Conservation (phyloP, 2,797 vertebrate species). For the Gallinago nigripennis region DNA sequence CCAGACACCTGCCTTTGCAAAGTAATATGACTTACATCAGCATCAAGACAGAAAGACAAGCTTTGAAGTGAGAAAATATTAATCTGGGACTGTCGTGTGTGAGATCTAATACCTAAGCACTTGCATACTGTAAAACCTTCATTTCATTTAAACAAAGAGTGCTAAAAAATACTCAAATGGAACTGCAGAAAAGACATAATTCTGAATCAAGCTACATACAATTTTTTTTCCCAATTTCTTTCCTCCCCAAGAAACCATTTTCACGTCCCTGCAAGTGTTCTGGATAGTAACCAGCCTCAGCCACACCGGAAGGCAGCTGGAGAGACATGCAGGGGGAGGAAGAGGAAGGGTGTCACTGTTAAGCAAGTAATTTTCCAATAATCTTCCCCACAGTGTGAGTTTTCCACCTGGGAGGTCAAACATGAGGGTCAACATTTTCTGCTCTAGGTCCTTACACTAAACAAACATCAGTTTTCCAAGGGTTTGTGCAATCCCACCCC, state of each 20-base stretch:
- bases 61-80: slow-evolving; percentile 65
- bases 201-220: background rate
- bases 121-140: slow-evolving; percentile 36
- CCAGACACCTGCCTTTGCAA: slow-evolving; percentile 30
- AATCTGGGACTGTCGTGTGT: slow-evolving; percentile 40
- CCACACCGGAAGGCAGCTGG: background rate
- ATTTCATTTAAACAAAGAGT: slow-evolving; percentile 41
- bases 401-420: slow-evolving; percentile 34
- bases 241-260: background rate
- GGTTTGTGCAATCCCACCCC: background rate
- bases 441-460: background rate
- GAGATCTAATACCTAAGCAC: slow-evolving; percentile 27
- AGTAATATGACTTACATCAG: slow-evolving; percentile 47
- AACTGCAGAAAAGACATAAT: slow-evolving; percentile 13
- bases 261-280: background rate
- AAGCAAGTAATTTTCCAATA: background rate
- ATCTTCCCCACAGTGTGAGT: background rate
- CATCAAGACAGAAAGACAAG: slow-evolving; percentile 40
- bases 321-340: background rate
- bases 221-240: background rate
- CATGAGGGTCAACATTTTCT: background rate
- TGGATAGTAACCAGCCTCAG: background rate
- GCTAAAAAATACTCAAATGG: slow-evolving; percentile 22
- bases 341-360: background rate
- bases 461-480: background rate